Conservation (phyloP, 2,888 invertebrate genomes). For the Lithophane socia region DNA sequence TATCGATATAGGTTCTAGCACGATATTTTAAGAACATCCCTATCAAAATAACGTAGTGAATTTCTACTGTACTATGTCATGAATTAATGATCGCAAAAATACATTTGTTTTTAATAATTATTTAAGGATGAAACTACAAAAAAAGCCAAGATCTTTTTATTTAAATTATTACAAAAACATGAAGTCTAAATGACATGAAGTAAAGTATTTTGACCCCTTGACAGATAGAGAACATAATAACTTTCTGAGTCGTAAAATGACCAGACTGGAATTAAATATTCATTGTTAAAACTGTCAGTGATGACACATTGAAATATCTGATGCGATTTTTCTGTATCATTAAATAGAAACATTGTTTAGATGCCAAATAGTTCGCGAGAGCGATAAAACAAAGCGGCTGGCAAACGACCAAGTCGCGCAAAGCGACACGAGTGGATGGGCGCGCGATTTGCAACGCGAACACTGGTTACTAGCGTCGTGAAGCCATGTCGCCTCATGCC, state of each 20-base stretch:
- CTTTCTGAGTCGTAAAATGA: constrained; percentile 39
- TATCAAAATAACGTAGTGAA: neutral
- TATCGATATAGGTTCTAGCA: constrained; percentile 37
- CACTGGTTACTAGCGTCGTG: constrained; percentile 68
- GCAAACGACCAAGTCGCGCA: constrained; percentile 86
- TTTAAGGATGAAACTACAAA: neutral
- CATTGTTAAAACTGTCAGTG: constrained; percentile 69
- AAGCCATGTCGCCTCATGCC: constrained; percentile 68
- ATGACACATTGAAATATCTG: constrained; percentile 84
- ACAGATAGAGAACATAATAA: constrained; percentile 34
- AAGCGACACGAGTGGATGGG: constrained; percentile 85
- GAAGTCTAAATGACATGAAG: neutral
- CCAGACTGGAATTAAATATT: constrained; percentile 63
- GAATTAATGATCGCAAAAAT: neutral
- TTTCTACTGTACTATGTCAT: neutral
- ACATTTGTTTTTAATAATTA: neutral
- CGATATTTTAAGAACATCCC: constrained; percentile 3
- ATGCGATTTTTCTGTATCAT: constrained; percentile 86
- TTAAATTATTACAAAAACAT: constrained; percentile 39
- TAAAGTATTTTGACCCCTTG: constrained; percentile 36
- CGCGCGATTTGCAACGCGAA: constrained; percentile 82
- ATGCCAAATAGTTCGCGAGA: constrained; percentile 88
- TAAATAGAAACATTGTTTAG: constrained; percentile 87
- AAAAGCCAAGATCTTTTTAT: constrained; percentile 29
- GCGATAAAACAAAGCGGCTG: constrained; percentile 88